Percentiles rank a stretch among this genome's conserved stretches.
Conservation (phyloP, 2,113 vertebrate species). For the Paracanthobrama guichenoti region DNA sequence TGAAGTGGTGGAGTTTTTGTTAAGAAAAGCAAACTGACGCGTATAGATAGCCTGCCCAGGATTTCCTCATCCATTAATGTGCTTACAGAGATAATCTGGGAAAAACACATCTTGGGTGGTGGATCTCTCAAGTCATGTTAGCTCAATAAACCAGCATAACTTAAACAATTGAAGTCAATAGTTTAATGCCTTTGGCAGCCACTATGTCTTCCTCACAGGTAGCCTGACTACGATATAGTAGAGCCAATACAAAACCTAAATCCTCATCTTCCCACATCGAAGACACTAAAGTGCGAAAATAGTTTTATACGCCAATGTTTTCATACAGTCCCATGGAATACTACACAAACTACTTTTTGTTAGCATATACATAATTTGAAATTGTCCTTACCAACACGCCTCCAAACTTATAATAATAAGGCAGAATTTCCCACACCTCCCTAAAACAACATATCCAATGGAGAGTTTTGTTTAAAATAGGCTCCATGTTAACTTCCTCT, state of each 20-base stretch:
- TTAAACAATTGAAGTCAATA: constrained; percentile 19
- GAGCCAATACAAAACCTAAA: constrained; percentile 6
- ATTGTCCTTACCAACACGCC: background rate
- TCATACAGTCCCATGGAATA: constrained; percentile 16
- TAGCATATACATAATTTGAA: background rate
- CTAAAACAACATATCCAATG: constrained; percentile 11
- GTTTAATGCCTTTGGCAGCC: constrained; percentile 20
- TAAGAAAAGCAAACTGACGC: constrained; percentile 39
- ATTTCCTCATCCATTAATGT: constrained; percentile 59
- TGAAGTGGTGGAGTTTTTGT: constrained; percentile 22
- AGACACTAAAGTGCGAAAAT: background rate
- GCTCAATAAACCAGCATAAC: constrained; percentile 24
- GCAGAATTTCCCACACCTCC: background rate
- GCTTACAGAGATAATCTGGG: constrained; percentile 57
- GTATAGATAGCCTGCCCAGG: constrained; percentile 46
- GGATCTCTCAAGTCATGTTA: constrained; percentile 40
- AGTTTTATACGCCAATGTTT: constrained; percentile 10
- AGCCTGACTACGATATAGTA: background rate
- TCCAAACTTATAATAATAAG: constrained; percentile 27
- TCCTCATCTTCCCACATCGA: constrained; percentile 5
- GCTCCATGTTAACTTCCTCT: background rate
- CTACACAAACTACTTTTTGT: constrained; percentile 11
- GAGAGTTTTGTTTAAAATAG: background rate
- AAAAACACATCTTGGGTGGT: constrained; percentile 58
- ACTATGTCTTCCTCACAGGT: background rate